Evolutionary conservation across 2,888 invertebrate genomes (phyloP).

Genomic region (Mongoloraphidia duomilia): DNA sequence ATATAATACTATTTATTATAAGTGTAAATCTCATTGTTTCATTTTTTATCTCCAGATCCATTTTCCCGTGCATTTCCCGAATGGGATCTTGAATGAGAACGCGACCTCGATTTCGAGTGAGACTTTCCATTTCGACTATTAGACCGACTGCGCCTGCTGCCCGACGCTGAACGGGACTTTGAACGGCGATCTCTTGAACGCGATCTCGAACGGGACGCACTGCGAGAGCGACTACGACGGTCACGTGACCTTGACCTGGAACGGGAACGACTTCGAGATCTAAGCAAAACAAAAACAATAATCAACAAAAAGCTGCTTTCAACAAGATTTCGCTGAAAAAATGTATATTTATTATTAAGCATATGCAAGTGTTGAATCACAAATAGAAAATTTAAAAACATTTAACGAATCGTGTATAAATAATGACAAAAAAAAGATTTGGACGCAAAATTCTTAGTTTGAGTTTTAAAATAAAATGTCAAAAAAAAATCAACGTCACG

Average conservation of each 20-base stretch:
- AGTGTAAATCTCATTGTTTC: background rate
- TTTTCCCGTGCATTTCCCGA: background rate
- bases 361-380: background rate
- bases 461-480: conserved; percentile 7
- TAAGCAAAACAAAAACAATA: conserved; percentile 15
- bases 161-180: conserved; percentile 6
- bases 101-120: conserved; percentile 18
- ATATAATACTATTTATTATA: conserved; percentile 1
- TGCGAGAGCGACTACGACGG: conserved; percentile 27
- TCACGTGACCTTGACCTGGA: conserved; percentile 25
- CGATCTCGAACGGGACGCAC: conserved; percentile 28
- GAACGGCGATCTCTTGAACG: conserved; percentile 22
- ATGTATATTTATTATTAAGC: background rate
- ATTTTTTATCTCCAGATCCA: background rate
- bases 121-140: conserved; percentile 16
- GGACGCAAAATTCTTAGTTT: conserved; percentile 4
- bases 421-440: background rate
- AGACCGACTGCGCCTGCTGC: conserved; percentile 23
- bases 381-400: too few relatives aligned
- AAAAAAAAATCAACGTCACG: conserved; percentile 10
- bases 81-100: conserved; percentile 19
- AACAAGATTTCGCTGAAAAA: conserved; percentile 13
- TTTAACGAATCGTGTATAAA: background rate
- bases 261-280: conserved; percentile 26
- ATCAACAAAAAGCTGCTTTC: background rate